Percentiles rank a stretch among this genome's conserved stretches.
These are phyloP conservation scores for Pilophorus perplexus DNA, from an alignment of 2,888 invertebrate genomes.

Conservation along the genomic window DNA sequence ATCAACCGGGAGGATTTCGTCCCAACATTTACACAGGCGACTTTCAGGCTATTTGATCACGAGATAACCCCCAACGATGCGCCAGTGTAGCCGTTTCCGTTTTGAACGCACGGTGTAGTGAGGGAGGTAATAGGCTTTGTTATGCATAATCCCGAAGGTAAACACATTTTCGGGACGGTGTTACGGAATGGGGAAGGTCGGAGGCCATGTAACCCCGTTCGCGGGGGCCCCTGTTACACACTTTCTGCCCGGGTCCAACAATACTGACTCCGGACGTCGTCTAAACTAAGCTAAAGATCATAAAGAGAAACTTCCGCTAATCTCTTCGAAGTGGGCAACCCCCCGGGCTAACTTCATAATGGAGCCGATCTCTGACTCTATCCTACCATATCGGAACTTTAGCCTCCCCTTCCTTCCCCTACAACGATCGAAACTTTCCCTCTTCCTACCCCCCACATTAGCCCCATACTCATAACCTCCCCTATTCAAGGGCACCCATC, in stretches of 20 bases:
- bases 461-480: too few species aligned
- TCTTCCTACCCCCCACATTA: too few species aligned
- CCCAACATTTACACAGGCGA: too few species aligned
- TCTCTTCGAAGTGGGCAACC: constrained; percentile 26
- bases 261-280: constrained; percentile 10
- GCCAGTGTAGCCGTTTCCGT: too few species aligned
- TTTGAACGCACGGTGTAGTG: too few species aligned
- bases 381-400: neutral
- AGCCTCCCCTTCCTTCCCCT: neutral
- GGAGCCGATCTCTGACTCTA: constrained; percentile 20
- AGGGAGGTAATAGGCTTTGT: constrained; percentile 31
- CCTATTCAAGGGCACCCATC: too few species aligned
- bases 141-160: constrained; percentile 30
- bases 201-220: neutral
- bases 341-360: constrained; percentile 37
- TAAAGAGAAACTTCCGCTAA: constrained; percentile 31
- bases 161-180: constrained; percentile 21
- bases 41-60: too few species aligned
- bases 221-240: neutral
- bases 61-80: too few species aligned
- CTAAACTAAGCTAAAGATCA: constrained; percentile 25
- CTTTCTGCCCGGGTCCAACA: too few species aligned
- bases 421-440: constrained; percentile 6
- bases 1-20: too few species aligned
- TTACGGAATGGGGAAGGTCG: neutral